Conservation (phyloP, 2,888 invertebrate species). For the Eupeodes luniger region DNA sequence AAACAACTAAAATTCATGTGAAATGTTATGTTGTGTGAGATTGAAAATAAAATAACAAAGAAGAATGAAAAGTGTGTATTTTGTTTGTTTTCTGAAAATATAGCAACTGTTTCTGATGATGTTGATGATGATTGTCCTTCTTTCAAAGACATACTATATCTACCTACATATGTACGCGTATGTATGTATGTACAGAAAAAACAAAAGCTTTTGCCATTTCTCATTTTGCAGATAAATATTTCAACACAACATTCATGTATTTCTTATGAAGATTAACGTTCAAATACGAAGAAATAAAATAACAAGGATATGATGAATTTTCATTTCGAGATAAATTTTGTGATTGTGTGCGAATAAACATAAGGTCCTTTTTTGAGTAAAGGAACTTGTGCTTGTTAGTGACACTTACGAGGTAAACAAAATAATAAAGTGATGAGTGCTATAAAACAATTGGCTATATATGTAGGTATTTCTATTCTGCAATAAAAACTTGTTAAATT, state of each 20-base stretch:
- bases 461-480: not conserved
- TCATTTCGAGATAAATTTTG: conserved; percentile 25
- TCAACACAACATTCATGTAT: conserved; percentile 68
- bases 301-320: conserved; percentile 16
- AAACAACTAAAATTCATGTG: not conserved
- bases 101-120: not conserved
- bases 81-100: not conserved
- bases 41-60: conserved; percentile 43
- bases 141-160: too few species aligned
- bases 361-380: not conserved
- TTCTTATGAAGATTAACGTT: conserved; percentile 72
- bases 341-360: conserved; percentile 1
- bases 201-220: conserved; percentile 68
- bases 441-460: conserved; percentile 41
- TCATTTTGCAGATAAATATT: conserved; percentile 73
- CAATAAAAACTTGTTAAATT: too few species aligned
- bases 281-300: not conserved
- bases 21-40: not conserved
- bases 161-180: not conserved
- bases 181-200: not conserved
- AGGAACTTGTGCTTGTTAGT: conserved; percentile 26
- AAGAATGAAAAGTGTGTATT: conserved; percentile 30
- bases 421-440: conserved; percentile 52
- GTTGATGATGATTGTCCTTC: conserved; percentile 50
- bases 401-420: conserved; percentile 51